These are phyloP conservation scores for Triops longicaudatus DNA, from an alignment of 1,140 invertebrate species.

Conservation along the genomic window DNA sequence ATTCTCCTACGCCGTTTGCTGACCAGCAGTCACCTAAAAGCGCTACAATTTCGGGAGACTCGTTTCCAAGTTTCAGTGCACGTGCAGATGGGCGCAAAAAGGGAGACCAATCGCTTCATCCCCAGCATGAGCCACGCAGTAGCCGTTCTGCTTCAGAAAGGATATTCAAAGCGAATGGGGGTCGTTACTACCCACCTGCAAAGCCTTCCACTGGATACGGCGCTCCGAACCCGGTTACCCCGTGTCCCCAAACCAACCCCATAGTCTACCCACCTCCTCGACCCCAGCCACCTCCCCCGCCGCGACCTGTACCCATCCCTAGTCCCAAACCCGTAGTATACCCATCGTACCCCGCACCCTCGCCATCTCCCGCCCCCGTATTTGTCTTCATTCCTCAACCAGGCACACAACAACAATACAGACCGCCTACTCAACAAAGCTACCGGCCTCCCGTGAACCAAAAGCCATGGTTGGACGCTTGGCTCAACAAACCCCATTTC, in stretches of 20 bases:
- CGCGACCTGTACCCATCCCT: not conserved
- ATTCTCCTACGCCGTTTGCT: not conserved
- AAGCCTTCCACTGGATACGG: not conserved
- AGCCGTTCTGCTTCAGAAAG: not conserved
- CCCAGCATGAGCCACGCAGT: not conserved
- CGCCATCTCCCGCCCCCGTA: not conserved
- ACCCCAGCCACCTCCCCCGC: not conserved
- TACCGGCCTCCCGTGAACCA: not conserved
- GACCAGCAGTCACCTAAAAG: not conserved
- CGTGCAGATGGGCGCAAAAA: not conserved
- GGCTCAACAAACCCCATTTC: not conserved
- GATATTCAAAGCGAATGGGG: not conserved
- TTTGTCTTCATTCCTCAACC: not conserved
- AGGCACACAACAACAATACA: not conserved
- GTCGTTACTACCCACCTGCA: slow-evolving; percentile 3
- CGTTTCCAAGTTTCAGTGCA: not conserved
- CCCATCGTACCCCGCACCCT: not conserved
- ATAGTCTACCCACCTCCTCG: not conserved
- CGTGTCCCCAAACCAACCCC: not conserved
- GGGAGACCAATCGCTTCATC: not conserved
- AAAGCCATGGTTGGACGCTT: not conserved
- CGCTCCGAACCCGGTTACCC: not conserved
- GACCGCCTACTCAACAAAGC: too few species aligned
- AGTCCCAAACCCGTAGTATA: not conserved
- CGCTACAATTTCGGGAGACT: not conserved